A percentile compares a stretch with the other conserved stretches of the same genome.
Evolutionary conservation across 2,888 invertebrate genomes (phyloP).

Genomic region (Polymixis flavicincta): DNA sequence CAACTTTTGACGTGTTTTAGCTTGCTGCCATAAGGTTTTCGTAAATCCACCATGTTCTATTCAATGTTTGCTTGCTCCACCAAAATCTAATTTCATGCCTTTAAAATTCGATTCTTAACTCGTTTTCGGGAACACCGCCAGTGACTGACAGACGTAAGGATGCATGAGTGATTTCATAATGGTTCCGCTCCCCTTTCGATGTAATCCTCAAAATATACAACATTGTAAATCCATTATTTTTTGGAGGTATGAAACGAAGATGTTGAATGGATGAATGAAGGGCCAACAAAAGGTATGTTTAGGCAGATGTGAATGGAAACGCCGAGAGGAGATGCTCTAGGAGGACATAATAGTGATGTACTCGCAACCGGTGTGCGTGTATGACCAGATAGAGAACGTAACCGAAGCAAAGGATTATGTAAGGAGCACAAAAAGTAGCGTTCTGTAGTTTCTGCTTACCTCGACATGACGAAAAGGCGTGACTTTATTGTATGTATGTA

Average conservation of each 20-base stretch:
- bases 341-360: too few species aligned
- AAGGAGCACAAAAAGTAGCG: too few species aligned
- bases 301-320: too few species aligned
- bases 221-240: not conserved
- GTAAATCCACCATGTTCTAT: not conserved
- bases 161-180: slow-evolving; percentile 8
- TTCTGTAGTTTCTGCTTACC: too few species aligned
- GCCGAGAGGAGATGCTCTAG: too few species aligned
- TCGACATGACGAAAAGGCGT: too few species aligned
- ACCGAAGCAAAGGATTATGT: too few species aligned
- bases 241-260: not conserved
- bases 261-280: too few species aligned
- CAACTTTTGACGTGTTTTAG: not conserved
- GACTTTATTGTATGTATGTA: too few species aligned
- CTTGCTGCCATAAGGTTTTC: not conserved
- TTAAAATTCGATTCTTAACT: not conserved
- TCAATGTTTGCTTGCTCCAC: not conserved
- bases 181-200: not conserved
- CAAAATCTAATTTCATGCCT: slow-evolving; percentile 8
- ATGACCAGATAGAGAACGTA: too few species aligned
- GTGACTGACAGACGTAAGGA: slow-evolving; percentile 17
- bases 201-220: not conserved
- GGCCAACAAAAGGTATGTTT: too few species aligned
- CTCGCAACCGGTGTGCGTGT: too few species aligned
- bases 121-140: not conserved